phyloP scores from a whole-genome alignment of 2,797 vertebrate genomes.

The Acanthopagrus latus region DNA sequence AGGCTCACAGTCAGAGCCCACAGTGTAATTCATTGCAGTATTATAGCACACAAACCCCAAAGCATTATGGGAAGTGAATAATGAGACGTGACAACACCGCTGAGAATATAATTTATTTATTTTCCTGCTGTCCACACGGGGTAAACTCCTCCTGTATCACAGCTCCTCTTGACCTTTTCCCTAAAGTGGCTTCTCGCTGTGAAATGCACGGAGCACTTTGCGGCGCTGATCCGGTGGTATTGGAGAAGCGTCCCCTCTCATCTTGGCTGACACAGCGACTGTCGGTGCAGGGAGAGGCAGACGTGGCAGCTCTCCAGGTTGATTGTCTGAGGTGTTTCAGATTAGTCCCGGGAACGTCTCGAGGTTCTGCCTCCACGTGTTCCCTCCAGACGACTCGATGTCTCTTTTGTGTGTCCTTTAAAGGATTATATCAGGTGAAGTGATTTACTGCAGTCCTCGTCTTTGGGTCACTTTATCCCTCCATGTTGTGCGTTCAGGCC shows the following conservation, averaged over 20 bases:
- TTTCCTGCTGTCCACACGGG: background rate
- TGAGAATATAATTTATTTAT: no score
- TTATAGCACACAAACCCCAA: no score
- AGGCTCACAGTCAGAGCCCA: no score
- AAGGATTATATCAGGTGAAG: slow-evolving; percentile 29
- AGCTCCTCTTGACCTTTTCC: slow-evolving; percentile 45
- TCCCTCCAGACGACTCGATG: background rate
- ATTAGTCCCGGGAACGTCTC: slow-evolving; percentile 32
- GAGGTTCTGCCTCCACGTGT: slow-evolving; percentile 3
- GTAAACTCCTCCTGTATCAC: background rate
- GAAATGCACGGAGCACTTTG: slow-evolving; percentile 41
- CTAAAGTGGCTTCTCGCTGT: slow-evolving; percentile 20
- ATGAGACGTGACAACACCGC: no score
- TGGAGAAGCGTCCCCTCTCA: slow-evolving; percentile 53
- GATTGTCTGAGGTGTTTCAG: slow-evolving; percentile 39
- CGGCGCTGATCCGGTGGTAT: slow-evolving; percentile 65
- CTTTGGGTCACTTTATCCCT: slow-evolving; percentile 14
- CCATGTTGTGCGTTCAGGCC: no score
- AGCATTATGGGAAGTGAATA: no score
- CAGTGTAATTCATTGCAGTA: no score
- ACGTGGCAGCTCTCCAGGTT: slow-evolving; percentile 47
- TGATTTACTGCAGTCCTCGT: slow-evolving; percentile 8
- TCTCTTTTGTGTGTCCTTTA: slow-evolving; percentile 9
- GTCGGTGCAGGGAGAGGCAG: slow-evolving; percentile 33
- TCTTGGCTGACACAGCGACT: slow-evolving; percentile 51